phyloP scores from a whole-genome alignment of 2,113 vertebrate genomes.

The Notarius quadriscutis region DNA sequence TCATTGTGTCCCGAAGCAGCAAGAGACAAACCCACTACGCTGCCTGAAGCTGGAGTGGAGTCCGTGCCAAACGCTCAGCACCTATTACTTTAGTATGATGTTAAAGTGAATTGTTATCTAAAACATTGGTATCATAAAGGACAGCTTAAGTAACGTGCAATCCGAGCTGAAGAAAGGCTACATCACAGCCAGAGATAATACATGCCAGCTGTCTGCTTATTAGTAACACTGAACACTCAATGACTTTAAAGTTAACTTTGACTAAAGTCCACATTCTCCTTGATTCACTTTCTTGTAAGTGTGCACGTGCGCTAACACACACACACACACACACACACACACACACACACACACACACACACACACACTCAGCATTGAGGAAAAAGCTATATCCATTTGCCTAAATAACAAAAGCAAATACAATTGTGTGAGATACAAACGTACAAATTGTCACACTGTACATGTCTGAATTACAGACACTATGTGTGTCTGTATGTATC shows the following conservation, averaged over 20 bases:
- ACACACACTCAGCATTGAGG: no score
- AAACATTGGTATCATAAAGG: neutral
- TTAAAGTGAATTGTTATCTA: neutral
- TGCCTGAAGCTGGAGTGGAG: neutral
- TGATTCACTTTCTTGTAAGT: neutral
- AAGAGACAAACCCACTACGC: neutral
- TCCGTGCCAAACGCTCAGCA: neutral
- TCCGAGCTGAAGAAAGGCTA: neutral
- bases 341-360: no score
- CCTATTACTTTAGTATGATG: neutral
- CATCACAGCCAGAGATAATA: neutral
- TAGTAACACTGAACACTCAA: neutral
- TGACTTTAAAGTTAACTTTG: neutral
- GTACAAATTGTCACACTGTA: neutral
- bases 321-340: neutral
- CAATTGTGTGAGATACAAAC: neutral
- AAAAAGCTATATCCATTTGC: neutral
- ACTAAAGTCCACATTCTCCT: neutral
- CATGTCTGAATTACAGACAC: neutral
- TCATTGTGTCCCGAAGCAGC: neutral
- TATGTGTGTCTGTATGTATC: neutral
- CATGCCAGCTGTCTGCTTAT: neutral
- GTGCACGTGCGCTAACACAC: no score
- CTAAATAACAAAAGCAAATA: neutral
- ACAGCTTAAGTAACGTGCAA: neutral